These are phyloP conservation scores for Channa striata DNA, from an alignment of 2,797 vertebrate species.

Conservation along the genomic window DNA sequence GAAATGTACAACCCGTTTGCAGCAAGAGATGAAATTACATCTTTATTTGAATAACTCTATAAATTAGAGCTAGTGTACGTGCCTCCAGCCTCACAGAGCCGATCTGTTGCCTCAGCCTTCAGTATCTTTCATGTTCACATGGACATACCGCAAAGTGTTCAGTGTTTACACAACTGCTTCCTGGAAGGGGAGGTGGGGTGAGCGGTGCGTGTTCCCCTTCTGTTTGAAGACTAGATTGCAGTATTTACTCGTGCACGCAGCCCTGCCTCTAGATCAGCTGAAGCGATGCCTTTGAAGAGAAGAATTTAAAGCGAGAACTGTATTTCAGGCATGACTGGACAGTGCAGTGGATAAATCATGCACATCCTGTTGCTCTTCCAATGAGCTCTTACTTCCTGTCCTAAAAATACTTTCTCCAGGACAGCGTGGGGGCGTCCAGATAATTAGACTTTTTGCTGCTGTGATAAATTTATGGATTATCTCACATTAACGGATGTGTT, in stretches of 20 bases:
- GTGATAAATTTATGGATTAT: background rate
- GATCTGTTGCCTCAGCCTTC: conserved; percentile 42
- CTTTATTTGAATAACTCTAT: conserved; percentile 22
- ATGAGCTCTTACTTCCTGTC: conserved; percentile 67
- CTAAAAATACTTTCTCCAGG: conserved; percentile 13
- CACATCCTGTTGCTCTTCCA: conserved; percentile 73
- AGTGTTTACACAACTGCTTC: conserved; percentile 72
- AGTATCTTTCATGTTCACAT: conserved; percentile 42
- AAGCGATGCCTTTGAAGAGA: conserved; percentile 64
- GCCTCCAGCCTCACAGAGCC: conserved; percentile 8
- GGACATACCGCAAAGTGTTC: conserved; percentile 22
- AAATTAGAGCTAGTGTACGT: conserved; percentile 18
- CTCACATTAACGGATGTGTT: background rate
- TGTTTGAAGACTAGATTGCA: conserved; percentile 73
- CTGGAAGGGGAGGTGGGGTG: conserved; percentile 55
- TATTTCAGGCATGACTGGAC: conserved; percentile 27
- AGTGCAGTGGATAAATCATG: conserved; percentile 56
- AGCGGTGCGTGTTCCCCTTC: conserved; percentile 17
- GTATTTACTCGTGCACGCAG: conserved; percentile 50
- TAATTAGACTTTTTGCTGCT: conserved; percentile 7
- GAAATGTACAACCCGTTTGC: background rate
- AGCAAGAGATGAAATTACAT: conserved; percentile 42
- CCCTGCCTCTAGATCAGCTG: conserved; percentile 55
- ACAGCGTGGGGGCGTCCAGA: conserved; percentile 1
- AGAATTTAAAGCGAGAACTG: conserved; percentile 35